Percentiles rank a stretch among this genome's conserved stretches.
These are phyloP conservation scores for Climacteris rufus DNA, from an alignment of 2,113 vertebrate genomes.

Conservation along the genomic window DNA sequence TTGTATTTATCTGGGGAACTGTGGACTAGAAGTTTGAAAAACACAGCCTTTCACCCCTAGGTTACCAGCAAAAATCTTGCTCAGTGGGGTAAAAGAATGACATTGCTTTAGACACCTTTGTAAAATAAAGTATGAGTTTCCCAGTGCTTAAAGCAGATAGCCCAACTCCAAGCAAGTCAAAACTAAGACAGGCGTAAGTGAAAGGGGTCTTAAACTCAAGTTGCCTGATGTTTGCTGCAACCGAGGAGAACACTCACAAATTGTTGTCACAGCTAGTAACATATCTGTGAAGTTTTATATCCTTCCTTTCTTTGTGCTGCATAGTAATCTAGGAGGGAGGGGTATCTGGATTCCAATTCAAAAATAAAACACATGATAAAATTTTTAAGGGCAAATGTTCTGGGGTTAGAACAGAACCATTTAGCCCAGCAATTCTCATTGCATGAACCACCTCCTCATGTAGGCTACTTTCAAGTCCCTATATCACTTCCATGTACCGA, in stretches of 20 bases:
- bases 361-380: not conserved
- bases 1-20: not conserved
- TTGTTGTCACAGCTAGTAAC: not conserved
- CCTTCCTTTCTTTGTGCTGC: not conserved
- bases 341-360: not conserved
- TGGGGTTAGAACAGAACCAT: not conserved
- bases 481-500: not conserved
- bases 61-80: not conserved
- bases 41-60: not conserved
- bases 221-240: not conserved
- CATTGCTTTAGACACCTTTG: not conserved
- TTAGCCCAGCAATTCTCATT: not conserved
- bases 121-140: not conserved
- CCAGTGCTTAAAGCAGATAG: not conserved
- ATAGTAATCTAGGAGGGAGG: not conserved
- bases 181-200: not conserved
- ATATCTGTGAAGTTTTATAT: not conserved
- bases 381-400: not conserved
- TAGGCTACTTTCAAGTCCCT: not conserved
- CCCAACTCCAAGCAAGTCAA: not conserved
- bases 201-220: not conserved
- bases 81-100: not conserved
- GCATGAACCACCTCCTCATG: not conserved
- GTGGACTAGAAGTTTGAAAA: not conserved
- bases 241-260: not conserved